Conservation (phyloP, 2,797 vertebrate species). For the Heliangelus exortis region DNA sequence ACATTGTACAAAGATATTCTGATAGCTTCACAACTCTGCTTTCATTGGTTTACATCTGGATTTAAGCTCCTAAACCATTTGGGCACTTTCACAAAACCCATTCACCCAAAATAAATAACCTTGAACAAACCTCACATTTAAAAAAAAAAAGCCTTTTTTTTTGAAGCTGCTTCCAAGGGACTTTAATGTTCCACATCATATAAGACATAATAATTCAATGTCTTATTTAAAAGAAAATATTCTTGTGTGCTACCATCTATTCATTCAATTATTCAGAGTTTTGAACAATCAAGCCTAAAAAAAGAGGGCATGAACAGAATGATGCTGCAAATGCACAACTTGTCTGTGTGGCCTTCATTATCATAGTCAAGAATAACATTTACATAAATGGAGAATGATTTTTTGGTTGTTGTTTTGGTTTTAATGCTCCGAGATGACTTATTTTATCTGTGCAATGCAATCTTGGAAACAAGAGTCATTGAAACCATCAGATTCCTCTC, state of each 20-base stretch:
- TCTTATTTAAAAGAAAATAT: neutral
- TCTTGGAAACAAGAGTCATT: neutral
- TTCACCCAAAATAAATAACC: neutral
- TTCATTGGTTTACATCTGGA: neutral
- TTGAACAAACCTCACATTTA: neutral
- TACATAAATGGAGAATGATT: neutral
- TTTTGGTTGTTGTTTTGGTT: neutral
- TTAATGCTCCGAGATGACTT: neutral
- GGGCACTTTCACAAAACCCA: neutral
- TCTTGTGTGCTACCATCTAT: neutral
- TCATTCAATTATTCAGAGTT: neutral
- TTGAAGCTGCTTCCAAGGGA: neutral
- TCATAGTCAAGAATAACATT: neutral
- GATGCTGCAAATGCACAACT: neutral
- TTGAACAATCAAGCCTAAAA: neutral
- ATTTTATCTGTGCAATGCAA: neutral
- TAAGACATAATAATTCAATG: neutral
- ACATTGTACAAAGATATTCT: neutral
- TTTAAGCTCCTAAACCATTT: neutral
- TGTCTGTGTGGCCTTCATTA: neutral
- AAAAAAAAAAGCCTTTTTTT: neutral
- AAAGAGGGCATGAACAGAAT: neutral
- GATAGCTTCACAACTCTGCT: neutral
- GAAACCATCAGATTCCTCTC: neutral
- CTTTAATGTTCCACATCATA: neutral